Conservation (phyloP, 2,113 vertebrate species). For the Pavo muticus region DNA sequence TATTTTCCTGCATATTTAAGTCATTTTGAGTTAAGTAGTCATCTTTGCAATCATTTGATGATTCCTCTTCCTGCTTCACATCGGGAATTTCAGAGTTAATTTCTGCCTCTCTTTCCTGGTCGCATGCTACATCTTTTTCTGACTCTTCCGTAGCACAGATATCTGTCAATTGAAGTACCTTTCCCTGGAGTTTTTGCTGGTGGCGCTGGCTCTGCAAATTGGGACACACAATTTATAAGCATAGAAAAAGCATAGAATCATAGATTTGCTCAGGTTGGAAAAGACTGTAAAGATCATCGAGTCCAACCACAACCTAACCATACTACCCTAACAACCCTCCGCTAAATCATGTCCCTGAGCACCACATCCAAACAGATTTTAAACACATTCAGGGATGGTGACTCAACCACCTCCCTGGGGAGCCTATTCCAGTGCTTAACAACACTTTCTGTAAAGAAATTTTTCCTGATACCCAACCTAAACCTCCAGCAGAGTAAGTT, state of each 20-base stretch:
- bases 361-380: no score
- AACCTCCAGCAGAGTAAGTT: neutral
- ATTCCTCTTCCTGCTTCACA: conserved; percentile 50
- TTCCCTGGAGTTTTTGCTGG: conserved; percentile 88
- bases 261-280: no score
- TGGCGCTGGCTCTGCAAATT: conserved; percentile 85
- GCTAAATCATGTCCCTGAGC: no score
- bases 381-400: no score
- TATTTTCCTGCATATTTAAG: conserved; percentile 19
- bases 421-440: no score
- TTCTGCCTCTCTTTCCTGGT: conserved; percentile 59
- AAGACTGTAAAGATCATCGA: no score
- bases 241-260: neutral
- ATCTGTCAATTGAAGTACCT: conserved; percentile 71
- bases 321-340: no score
- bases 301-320: no score
- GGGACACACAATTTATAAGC: neutral
- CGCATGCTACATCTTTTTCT: conserved; percentile 22
- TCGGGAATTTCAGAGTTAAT: conserved; percentile 15
- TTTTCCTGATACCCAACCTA: no score
- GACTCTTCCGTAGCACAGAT: conserved; percentile 15
- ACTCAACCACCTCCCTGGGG: no score
- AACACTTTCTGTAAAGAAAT: no score
- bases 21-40: conserved; percentile 31
- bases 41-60: conserved; percentile 6